Conservation (phyloP, 1,140 invertebrate species). For the Listronotus oregonensis region DNA sequence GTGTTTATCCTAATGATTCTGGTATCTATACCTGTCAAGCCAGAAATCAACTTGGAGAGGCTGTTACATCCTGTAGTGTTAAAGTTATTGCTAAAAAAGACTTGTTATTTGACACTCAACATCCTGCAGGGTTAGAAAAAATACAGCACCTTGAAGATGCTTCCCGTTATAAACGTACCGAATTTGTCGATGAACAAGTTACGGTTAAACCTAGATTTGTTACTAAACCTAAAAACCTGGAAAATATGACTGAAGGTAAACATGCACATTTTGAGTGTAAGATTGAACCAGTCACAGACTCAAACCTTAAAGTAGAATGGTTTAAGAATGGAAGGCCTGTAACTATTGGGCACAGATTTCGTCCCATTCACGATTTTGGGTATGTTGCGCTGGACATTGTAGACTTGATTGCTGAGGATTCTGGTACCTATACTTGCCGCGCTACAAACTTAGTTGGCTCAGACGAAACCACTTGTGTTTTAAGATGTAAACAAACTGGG, state of each 20-base stretch:
- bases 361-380: conserved; percentile 94
- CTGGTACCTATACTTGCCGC: conserved; percentile 90
- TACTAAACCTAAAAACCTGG: conserved; percentile 82
- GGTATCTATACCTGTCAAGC: conserved; percentile 95
- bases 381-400: conserved; percentile 92
- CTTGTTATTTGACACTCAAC: conserved; percentile 81
- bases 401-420: conserved; percentile 90
- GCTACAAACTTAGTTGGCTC: conserved; percentile 87
- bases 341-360: conserved; percentile 87
- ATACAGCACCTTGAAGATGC: conserved; percentile 90
- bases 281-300: conserved; percentile 93
- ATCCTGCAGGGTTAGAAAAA: conserved; percentile 85
- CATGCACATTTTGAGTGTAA: conserved; percentile 98
- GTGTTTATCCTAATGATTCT: conserved; percentile 95
- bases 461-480: conserved; percentile 79
- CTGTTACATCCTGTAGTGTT: conserved; percentile 89
- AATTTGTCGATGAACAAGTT: conserved; percentile 81
- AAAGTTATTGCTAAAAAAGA: conserved; percentile 88
- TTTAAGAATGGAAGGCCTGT: conserved; percentile 88
- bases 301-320: conserved; percentile 93
- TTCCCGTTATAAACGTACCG: conserved; percentile 81
- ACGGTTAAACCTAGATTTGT: conserved; percentile 83
- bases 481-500: conserved; percentile 73
- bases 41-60: conserved; percentile 88
- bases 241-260: conserved; percentile 85